Base-by-base conservation (phyloP, 2,888 invertebrate species). In the Erynnis tages region DNA sequence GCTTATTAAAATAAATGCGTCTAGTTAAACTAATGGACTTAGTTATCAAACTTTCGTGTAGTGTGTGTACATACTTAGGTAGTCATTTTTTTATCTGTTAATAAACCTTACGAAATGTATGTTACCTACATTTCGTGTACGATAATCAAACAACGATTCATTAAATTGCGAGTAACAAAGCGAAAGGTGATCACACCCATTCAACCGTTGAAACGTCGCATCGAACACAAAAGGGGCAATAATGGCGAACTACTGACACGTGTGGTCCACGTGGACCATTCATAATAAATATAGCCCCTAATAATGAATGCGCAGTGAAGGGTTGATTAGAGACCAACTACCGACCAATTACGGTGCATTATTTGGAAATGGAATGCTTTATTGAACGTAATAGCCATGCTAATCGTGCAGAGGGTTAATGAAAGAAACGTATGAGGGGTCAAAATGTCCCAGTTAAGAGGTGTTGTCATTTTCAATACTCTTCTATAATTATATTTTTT, bases 281-380 rank as follows among this genome's bases (percentile, higher is more conserved):
- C 49, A 60, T 48, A 60, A 57, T 58, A 55, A 57, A 58, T 54
- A 60, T 52, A 49, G n/a, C 53, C 46, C 55, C 54, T 55, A 55
- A 60, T 58, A 56, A 60, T 55, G 54, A 54, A 50, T 21, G 43
- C 27, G 52, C 37, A 32, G 23, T 45, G 45, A 53, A 41, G 53
- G 53, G 53, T 52, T 55, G 52, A 45, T 53, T 52, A 52, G 52
- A 44, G 52, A 44, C 52, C 44, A 44, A 52, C 44, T 52, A 44
- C 55, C 53, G 54, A 53, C 60, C 66, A 67, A 66, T 66, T 66
- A 62, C 61, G 25, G 40, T 44, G 52, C 58, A 63, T 64, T 62
- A 65, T 63, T 60, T 58, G 54, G 50, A 58, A 61, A 62, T 63
- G 59, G 58, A 63, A 58, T 59, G 57, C 59, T 58, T 35, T 61